These are phyloP conservation scores for Propithecus perrieri DNA, from an alignment of 2,797 vertebrate species.

Conservation along the genomic window DNA sequence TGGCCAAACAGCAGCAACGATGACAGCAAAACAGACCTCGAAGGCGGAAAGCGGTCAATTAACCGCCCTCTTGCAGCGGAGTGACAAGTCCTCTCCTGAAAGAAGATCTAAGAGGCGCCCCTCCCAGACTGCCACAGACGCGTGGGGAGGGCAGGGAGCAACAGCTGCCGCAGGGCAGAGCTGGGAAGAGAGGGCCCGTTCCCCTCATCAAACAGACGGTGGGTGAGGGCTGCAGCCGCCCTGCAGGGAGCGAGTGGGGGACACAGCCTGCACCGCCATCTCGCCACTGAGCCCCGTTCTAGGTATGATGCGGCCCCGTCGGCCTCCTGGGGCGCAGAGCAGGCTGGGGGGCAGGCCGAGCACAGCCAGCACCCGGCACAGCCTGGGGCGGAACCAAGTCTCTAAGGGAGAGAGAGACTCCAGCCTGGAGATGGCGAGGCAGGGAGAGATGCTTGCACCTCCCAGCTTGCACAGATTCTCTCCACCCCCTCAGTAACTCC, in stretches of 20 bases:
- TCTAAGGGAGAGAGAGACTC: not conserved
- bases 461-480: too few species aligned
- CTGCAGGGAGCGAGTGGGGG: fast-evolving
- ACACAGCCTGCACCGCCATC: too few species aligned
- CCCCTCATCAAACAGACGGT: not conserved
- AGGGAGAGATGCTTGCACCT: too few species aligned
- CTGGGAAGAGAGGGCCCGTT: not conserved
- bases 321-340: not conserved
- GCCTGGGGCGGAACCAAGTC: not conserved
- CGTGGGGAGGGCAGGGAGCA: not conserved
- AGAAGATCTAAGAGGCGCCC: not conserved
- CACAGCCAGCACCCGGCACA: too few species aligned
- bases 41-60: not conserved
- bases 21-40: not conserved
- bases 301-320: fast-evolving
- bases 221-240: too few species aligned
- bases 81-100: not conserved
- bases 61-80: not conserved
- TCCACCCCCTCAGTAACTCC: not conserved
- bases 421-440: not conserved
- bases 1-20: not conserved
- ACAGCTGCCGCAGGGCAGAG: too few species aligned
- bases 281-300: not conserved
- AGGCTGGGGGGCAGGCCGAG: not conserved
- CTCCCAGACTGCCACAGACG: not conserved